These are phyloP conservation scores for Adelosebastes latens DNA, from an alignment of 2,797 vertebrate species.

Conservation along the genomic window DNA sequence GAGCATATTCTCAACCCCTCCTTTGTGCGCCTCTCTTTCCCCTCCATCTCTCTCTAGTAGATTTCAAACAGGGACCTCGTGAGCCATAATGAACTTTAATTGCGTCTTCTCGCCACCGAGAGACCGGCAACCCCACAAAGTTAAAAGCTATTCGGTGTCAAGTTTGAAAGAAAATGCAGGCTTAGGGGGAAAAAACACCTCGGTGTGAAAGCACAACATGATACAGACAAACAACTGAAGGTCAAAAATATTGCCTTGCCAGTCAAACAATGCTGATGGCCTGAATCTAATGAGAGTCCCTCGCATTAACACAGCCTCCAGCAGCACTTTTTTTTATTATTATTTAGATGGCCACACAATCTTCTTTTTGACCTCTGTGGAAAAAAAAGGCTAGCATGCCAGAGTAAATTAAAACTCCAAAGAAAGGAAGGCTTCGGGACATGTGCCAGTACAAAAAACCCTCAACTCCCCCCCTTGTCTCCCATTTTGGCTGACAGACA, in stretches of 20 bases:
- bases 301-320: slow-evolving; percentile 50
- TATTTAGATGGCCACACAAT: slow-evolving; percentile 49
- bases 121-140: neutral
- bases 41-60: slow-evolving; percentile 17
- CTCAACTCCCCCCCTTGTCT: slow-evolving; percentile 44
- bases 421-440: slow-evolving; percentile 50
- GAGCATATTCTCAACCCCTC: slow-evolving; percentile 57
- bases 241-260: slow-evolving; percentile 79
- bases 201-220: slow-evolving; percentile 70
- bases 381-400: slow-evolving; percentile 42
- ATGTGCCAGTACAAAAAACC: slow-evolving; percentile 49
- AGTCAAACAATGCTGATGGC: slow-evolving; percentile 76
- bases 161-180: slow-evolving; percentile 62
- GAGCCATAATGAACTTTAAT: slow-evolving; percentile 36
- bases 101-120: neutral
- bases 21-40: slow-evolving; percentile 40
- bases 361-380: slow-evolving; percentile 66
- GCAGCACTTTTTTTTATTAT: slow-evolving; percentile 40
- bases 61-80: slow-evolving; percentile 49
- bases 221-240: slow-evolving; percentile 73
- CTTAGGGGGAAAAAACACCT: slow-evolving; percentile 51
- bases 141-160: slow-evolving; percentile 51
- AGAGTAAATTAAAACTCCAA: slow-evolving; percentile 74
- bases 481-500: slow-evolving; percentile 47
- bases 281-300: slow-evolving; percentile 58